These are phyloP conservation scores for Oryzias dopingdopingensis DNA, from an alignment of 2,797 vertebrate species.

Conservation along the genomic window DNA sequence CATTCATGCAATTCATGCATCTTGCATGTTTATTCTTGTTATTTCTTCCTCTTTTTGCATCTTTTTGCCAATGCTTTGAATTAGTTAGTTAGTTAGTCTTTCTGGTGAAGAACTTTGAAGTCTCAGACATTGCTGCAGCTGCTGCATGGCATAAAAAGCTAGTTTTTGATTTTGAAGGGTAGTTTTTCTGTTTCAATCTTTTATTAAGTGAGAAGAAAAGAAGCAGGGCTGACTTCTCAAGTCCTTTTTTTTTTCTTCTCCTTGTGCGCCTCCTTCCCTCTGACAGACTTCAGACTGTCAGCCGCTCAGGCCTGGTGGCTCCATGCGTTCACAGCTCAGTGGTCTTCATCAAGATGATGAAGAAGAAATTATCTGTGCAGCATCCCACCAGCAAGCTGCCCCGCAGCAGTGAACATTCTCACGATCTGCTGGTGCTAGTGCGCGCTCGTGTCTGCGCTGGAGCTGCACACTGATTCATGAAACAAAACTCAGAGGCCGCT, in stretches of 20 bases:
- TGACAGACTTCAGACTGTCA: conserved; percentile 11
- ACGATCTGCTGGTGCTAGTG: conserved; percentile 32
- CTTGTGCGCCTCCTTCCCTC: not conserved
- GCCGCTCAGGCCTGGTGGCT: conserved; percentile 41
- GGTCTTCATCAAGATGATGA: conserved; percentile 58
- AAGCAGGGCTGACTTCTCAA: not conserved
- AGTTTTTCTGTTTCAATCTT: not conserved
- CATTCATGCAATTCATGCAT: too few species aligned
- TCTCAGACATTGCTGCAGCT: too few species aligned
- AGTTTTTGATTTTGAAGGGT: too few species aligned
- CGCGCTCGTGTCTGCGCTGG: too few species aligned
- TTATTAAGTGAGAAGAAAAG: not conserved
- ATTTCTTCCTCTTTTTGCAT: too few species aligned
- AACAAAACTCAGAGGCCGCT: conserved; percentile 25
- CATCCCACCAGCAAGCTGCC: conserved; percentile 57
- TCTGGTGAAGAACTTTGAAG: too few species aligned
- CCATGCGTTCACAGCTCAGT: conserved; percentile 48
- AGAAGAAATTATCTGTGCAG: conserved; percentile 53
- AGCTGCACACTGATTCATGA: conserved; percentile 21
- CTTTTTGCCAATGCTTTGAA: too few species aligned
- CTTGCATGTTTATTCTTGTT: too few species aligned
- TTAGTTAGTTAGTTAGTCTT: too few species aligned
- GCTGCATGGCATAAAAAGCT: too few species aligned
- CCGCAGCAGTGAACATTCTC: conserved; percentile 40
- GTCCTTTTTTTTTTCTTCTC: conserved; percentile 2